Percentiles rank a stretch among this genome's conserved stretches.
These are phyloP conservation scores for Zhengitettix transpicula DNA, from an alignment of 2,888 invertebrate species.

Conservation along the genomic window DNA sequence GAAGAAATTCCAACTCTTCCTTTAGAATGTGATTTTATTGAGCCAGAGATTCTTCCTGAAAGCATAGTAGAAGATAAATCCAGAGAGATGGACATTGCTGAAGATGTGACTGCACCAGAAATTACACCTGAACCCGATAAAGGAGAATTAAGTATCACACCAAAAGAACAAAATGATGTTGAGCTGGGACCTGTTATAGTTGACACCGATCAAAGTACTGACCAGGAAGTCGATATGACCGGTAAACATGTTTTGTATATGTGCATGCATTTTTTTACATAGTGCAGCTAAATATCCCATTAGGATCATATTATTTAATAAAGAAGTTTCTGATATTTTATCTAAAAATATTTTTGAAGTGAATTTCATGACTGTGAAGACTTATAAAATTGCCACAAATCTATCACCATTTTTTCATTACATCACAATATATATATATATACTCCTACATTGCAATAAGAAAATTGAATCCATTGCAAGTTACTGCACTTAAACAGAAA, in stretches of 20 bases:
- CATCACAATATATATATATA: no score
- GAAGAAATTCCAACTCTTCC: not conserved
- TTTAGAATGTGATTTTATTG: not conserved
- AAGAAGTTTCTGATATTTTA: no score
- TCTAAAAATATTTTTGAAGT: no score
- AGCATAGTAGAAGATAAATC: not conserved
- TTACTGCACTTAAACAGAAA: no score
- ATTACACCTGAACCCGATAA: not conserved
- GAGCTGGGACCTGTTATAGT: not conserved
- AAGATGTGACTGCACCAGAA: not conserved
- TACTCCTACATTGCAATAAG: no score
- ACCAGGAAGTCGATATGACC: conserved; percentile 3
- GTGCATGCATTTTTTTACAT: not conserved
- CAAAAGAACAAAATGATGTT: not conserved
- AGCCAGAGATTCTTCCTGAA: not conserved
- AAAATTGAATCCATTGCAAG: no score
- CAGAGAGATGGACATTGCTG: not conserved
- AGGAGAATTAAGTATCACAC: not conserved
- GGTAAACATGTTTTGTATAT: not conserved
- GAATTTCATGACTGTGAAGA: no score
- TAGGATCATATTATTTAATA: no score
- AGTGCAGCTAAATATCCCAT: no score
- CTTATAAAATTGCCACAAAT: no score
- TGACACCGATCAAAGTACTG: not conserved
- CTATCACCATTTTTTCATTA: no score